Evolutionary conservation across 2,113 vertebrate species (phyloP).

Genomic region (Catharus fuscescens): DNA sequence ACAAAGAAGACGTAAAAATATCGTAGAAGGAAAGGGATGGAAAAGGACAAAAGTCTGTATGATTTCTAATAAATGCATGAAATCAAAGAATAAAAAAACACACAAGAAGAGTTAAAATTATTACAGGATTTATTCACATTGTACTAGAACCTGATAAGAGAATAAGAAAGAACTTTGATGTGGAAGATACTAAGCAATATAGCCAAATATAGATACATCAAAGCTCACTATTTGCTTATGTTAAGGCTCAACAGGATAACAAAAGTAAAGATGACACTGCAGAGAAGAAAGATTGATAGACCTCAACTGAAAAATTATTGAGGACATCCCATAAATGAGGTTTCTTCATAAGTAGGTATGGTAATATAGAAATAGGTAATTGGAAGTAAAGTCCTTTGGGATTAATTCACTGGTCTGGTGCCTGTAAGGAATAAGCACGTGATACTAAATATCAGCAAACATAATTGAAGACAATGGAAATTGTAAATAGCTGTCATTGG

Average conservation of each 20-base stretch:
- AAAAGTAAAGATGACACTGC: neutral
- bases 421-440: neutral
- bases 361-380: neutral
- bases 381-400: neutral
- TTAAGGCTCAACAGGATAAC: neutral
- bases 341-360: neutral
- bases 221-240: neutral
- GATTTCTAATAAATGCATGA: neutral
- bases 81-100: neutral
- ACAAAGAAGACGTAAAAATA: neutral
- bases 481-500: neutral
- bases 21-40: neutral
- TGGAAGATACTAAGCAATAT: neutral
- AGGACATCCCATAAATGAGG: neutral
- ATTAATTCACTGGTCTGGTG: neutral
- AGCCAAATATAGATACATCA: neutral
- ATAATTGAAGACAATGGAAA: neutral
- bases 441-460: neutral
- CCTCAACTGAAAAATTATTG: neutral
- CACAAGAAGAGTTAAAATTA: neutral
- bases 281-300: neutral
- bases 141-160: neutral
- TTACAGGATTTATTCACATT: neutral
- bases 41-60: neutral
- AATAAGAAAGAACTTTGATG: neutral